Evolutionary conservation across 30 jellyfish, hydroid and myxozoan genomes (phyloP).

Genomic region (Cassiopea xamachana): DNA sequence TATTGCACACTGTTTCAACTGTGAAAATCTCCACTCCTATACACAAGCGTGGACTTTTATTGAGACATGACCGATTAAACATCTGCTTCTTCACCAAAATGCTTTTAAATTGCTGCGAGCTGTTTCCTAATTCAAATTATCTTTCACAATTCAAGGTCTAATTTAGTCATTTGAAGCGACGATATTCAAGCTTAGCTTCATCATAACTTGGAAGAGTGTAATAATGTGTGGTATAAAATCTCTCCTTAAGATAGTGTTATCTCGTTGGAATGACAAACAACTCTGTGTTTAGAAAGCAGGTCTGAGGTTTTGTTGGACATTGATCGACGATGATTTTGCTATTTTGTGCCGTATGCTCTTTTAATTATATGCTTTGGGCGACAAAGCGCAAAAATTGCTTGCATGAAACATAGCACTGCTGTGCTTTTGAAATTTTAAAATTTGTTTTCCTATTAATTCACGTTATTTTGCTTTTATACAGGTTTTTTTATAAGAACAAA

Average conservation of each 20-base stretch:
- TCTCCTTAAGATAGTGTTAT: not conserved
- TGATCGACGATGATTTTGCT: too few species aligned
- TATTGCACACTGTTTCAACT: not conserved
- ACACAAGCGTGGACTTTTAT: not conserved
- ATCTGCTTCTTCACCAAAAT: not conserved
- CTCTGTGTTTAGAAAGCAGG: not conserved
- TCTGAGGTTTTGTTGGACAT: not conserved
- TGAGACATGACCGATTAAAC: not conserved
- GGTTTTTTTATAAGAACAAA: too few species aligned
- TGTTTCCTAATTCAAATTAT: not conserved
- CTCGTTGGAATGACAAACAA: not conserved
- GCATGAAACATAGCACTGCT: too few species aligned
- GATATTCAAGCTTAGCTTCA: not conserved
- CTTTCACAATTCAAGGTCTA: not conserved
- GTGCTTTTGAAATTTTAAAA: too few species aligned
- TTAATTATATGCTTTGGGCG: too few species aligned
- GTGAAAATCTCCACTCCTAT: not conserved
- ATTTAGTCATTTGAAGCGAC: not conserved
- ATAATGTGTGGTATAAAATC: not conserved
- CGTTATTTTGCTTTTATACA: too few species aligned
- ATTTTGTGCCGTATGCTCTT: too few species aligned
- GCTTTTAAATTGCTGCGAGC: not conserved
- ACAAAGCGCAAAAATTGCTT: too few species aligned
- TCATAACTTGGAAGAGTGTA: not conserved
- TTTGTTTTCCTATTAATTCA: too few species aligned